Conservation (phyloP, 23 tunicate species). For the Oikopleura dioica region DNA sequence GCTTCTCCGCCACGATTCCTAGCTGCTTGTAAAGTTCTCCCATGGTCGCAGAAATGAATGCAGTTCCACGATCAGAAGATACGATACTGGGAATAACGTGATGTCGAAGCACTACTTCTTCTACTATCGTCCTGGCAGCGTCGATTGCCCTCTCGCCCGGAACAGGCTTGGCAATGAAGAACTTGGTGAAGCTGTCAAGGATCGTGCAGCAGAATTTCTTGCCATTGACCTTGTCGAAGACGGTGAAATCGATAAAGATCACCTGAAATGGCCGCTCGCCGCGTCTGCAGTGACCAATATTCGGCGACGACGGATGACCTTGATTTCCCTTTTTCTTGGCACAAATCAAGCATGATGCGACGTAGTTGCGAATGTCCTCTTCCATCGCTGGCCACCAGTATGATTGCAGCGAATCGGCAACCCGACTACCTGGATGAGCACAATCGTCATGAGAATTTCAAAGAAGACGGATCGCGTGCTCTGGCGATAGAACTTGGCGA, state of each 20-base stretch:
- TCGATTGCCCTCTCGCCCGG: background rate
- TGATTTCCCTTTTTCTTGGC: no score
- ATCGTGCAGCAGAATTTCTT: background rate
- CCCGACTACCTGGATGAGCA: no score
- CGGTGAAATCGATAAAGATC: no score
- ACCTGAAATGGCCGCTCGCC: no score
- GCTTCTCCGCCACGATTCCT: background rate
- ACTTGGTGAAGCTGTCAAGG: background rate
- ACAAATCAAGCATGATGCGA: no score
- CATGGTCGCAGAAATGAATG: background rate
- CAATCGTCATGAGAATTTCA: no score
- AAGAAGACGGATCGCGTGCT: no score
- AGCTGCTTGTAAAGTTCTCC: background rate
- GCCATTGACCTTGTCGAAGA: no score
- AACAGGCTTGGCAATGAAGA: background rate
- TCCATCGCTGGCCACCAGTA: slow-evolving; percentile 1
- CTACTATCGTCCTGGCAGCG: background rate
- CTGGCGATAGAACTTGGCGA: no score
- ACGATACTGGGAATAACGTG: background rate
- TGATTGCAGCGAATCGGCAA: background rate
- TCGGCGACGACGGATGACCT: no score
- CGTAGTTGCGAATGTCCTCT: no score
- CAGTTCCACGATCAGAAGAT: background rate
- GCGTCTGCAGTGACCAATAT: no score
- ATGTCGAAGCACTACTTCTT: background rate